phyloP scores from a whole-genome alignment of 1,140 invertebrate genomes.

The Eupristina koningsbergeri region DNA sequence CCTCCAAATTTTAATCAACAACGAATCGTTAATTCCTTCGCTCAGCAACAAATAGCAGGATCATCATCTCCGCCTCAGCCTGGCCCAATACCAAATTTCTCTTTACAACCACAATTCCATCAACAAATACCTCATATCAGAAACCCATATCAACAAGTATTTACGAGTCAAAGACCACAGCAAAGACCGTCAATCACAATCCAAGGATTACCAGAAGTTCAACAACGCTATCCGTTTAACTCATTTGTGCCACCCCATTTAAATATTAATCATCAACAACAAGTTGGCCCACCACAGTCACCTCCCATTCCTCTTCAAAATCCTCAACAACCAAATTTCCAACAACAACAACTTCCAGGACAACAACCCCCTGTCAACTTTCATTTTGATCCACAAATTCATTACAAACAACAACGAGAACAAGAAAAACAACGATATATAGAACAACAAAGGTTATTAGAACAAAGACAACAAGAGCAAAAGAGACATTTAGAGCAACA shows the following conservation, averaged over 20 bases:
- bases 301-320: conserved; percentile 61
- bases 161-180: conserved; percentile 47
- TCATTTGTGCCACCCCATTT: conserved; percentile 58
- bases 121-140: conserved; percentile 49
- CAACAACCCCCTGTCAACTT: conserved; percentile 50
- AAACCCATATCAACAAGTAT: conserved; percentile 36
- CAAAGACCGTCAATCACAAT: conserved; percentile 66
- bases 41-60: conserved; percentile 51
- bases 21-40: conserved; percentile 71
- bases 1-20: conserved; percentile 70
- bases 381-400: conserved; percentile 37
- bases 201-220: conserved; percentile 67
- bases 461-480: conserved; percentile 56
- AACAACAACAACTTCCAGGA: conserved; percentile 40
- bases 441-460: conserved; percentile 59
- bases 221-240: conserved; percentile 63
- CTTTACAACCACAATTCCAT: conserved; percentile 59
- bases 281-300: conserved; percentile 51
- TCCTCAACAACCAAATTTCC: conserved; percentile 61
- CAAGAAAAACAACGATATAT: conserved; percentile 62
- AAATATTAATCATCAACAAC: conserved; percentile 62
- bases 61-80: conserved; percentile 63
- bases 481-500: conserved; percentile 56
- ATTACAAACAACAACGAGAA: conserved; percentile 55
- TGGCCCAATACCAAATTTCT: conserved; percentile 62